Conservation (phyloP, 2,797 vertebrate species). For the Thunnus albacares region DNA sequence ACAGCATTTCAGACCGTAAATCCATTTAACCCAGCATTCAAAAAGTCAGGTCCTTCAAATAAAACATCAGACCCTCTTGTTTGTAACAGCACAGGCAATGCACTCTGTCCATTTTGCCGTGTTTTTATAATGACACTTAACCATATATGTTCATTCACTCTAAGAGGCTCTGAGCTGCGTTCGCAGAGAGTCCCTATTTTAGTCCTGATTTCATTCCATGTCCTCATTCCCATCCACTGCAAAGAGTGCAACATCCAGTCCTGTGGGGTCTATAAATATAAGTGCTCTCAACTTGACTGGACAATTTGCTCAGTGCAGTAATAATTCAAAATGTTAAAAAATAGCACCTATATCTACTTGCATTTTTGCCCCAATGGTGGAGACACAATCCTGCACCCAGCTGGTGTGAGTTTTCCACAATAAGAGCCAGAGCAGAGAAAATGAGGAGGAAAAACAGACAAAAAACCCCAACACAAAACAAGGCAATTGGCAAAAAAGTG, state of each 20-base stretch:
- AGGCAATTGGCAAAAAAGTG: conserved; percentile 83
- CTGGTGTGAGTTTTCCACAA: conserved; percentile 68
- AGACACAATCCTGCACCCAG: conserved; percentile 32
- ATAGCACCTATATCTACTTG: conserved; percentile 54
- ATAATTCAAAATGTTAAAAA: conserved; percentile 79
- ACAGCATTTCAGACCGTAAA: conserved; percentile 26
- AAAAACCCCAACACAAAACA: conserved; percentile 67
- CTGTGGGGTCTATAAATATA: conserved; percentile 75
- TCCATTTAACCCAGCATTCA: conserved; percentile 36
- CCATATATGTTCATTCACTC: conserved; percentile 53
- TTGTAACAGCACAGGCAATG: conserved; percentile 17
- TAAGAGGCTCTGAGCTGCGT: conserved; percentile 54
- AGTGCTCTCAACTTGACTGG: conserved; percentile 78
- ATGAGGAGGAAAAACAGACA: conserved; percentile 51
- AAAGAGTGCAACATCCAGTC: conserved; percentile 61
- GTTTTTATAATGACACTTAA: conserved; percentile 63
- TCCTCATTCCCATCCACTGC: conserved; percentile 66
- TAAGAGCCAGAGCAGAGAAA: conserved; percentile 64
- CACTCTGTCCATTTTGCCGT: conserved; percentile 47
- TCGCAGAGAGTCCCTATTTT: conserved; percentile 69
- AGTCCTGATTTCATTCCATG: conserved; percentile 64
- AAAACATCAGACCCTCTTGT: conserved; percentile 46
- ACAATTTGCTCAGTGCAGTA: conserved; percentile 77
- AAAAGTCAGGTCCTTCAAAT: conserved; percentile 54
- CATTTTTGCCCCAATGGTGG: conserved; percentile 41